These are phyloP conservation scores for Orthonyx spaldingii DNA, from an alignment of 2,113 vertebrate genomes.

Conservation along the genomic window DNA sequence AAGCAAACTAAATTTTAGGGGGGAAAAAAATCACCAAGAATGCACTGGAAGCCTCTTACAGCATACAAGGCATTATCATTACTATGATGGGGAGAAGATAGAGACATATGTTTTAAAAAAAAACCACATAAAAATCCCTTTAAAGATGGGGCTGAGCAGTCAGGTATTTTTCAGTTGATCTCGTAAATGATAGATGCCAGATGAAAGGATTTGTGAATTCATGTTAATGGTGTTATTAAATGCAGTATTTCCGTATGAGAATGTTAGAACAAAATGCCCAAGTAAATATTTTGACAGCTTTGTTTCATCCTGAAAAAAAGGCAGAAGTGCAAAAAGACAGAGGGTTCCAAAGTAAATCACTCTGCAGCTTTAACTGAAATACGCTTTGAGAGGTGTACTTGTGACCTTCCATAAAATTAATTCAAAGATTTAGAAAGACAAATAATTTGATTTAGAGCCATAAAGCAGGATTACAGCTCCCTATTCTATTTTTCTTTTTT, in stretches of 20 bases:
- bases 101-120: neutral
- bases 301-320: conserved; percentile 36
- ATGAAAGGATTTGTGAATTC: conserved; percentile 4
- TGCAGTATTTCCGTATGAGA: neutral
- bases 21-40: neutral
- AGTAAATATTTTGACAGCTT: conserved; percentile 64
- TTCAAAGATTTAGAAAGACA: neutral
- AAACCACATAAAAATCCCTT: neutral
- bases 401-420: conserved; percentile 28
- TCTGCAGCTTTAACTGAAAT: conserved; percentile 13
- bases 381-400: neutral
- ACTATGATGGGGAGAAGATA: neutral
- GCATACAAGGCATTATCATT: no score
- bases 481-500: neutral
- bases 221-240: conserved; percentile 13
- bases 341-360: conserved; percentile 26
- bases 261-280: conserved; percentile 9
- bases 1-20: neutral
- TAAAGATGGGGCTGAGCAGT: neutral
- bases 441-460: neutral
- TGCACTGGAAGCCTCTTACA: neutral
- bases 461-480: neutral
- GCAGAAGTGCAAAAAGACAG: neutral
- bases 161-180: neutral
- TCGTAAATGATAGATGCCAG: neutral